phyloP scores from a whole-genome alignment of 2,888 invertebrate genomes.

The Gymnocheta viridis region DNA sequence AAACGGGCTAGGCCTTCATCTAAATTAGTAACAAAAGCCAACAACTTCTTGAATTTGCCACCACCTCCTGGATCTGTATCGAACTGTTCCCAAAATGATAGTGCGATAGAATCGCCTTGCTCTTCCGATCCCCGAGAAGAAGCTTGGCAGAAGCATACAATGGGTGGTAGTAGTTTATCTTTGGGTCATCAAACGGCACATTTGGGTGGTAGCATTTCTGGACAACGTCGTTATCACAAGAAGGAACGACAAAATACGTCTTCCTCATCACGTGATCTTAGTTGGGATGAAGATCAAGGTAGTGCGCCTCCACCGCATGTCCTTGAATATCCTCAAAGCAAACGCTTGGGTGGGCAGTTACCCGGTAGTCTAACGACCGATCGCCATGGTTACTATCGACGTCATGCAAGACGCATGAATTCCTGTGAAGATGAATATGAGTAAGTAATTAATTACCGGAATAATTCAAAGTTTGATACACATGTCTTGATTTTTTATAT shows the following conservation, averaged over 20 bases:
- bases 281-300: conserved; percentile 88
- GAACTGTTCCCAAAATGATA: conserved; percentile 79
- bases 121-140: conserved; percentile 90
- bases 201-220: conserved; percentile 69
- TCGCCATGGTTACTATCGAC: conserved; percentile 83
- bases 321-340: conserved; percentile 82
- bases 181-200: conserved; percentile 46
- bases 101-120: conserved; percentile 86
- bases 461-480: not conserved
- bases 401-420: conserved; percentile 83
- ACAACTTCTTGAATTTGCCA: conserved; percentile 72
- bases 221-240: conserved; percentile 83
- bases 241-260: conserved; percentile 85
- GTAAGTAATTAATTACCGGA: conserved; percentile 82
- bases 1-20: conserved; percentile 64
- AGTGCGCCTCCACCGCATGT: conserved; percentile 75
- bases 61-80: conserved; percentile 79
- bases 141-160: conserved; percentile 82
- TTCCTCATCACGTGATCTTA: conserved; percentile 89
- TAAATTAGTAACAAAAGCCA: conserved; percentile 71
- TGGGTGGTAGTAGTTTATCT: conserved; percentile 70
- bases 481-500: not conserved
- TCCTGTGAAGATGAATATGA: conserved; percentile 89
- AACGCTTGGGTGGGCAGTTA: conserved; percentile 70
- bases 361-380: conserved; percentile 71